These are phyloP conservation scores for Gandaritis pyraliata DNA, from an alignment of 2,888 invertebrate genomes.

Conservation along the genomic window DNA sequence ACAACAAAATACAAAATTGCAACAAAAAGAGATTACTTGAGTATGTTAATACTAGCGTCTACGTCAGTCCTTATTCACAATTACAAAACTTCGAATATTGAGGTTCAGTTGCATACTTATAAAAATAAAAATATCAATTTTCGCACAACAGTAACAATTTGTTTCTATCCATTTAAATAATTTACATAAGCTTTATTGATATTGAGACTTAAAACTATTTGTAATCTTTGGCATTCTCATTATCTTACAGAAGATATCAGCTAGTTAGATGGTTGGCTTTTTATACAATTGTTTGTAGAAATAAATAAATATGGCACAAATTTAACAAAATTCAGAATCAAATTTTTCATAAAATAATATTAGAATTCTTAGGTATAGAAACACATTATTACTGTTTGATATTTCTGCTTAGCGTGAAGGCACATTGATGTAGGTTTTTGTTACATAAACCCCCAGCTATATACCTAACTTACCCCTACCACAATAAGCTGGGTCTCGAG, in stretches of 20 bases:
- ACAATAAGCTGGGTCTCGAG: too few species aligned
- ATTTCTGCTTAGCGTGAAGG: slow-evolving; percentile 62
- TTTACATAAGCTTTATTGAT: slow-evolving; percentile 54
- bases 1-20: slow-evolving; percentile 40
- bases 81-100: slow-evolving; percentile 68
- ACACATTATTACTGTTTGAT: slow-evolving; percentile 81
- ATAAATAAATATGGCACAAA: slow-evolving; percentile 45
- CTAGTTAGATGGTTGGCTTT: slow-evolving; percentile 62
- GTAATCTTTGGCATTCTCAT: slow-evolving; percentile 80
- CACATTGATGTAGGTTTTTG: slow-evolving; percentile 27
- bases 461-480: too few species aligned
- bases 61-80: slow-evolving; percentile 72
- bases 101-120: slow-evolving; percentile 67
- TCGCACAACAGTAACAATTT: slow-evolving; percentile 80
- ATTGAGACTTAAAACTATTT: slow-evolving; percentile 75
- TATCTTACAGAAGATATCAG: slow-evolving; percentile 64
- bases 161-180: slow-evolving; percentile 73
- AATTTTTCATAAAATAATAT: slow-evolving; percentile 27
- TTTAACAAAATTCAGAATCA: slow-evolving; percentile 30
- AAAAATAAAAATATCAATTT: slow-evolving; percentile 73
- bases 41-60: slow-evolving; percentile 45
- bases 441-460: background rate
- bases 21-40: slow-evolving; percentile 41
- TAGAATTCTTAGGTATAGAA: slow-evolving; percentile 65
- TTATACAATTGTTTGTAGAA: slow-evolving; percentile 36